Base-by-base conservation (phyloP, 2,113 vertebrate species). In the Alaudala cheleensis region DNA sequence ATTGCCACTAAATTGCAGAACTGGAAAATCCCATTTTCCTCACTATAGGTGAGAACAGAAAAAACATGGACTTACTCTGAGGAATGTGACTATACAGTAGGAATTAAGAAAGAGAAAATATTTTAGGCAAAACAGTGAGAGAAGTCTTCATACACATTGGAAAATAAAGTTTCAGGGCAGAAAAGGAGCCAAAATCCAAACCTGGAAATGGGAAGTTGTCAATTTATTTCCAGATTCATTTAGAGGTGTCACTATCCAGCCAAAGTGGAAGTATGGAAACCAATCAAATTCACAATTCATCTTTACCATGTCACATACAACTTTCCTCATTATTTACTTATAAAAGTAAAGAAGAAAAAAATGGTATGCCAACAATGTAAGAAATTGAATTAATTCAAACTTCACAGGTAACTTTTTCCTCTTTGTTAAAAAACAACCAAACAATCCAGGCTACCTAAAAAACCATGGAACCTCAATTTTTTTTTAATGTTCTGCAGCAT, bases 391-490 rank as follows among this genome's bases (percentile, higher is more conserved):
- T 44, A 83, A 78, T 13, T 65, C 31, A 65, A 71, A 6, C 56
- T 47, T 47, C 20, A 9, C 7, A 28, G 24, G 10, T 28, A 70
- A 57, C 18, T 15, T 65, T 14, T 26, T 64, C 20, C 8, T 45
- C 25, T 53, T 49, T 15, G 8, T 25, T 5, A 69, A n/a, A 47
- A 50, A 20, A n/a, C 28, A 3, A 45, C 47, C 34, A 79, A 79
- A 57, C 2, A 78, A 65, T 44, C 13, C 57, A 69, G 53, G 17
- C 47, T 76, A 60, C 15, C 25, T 24, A 67, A 49, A 13, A 65
- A 42, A 42, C n/a, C 18, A 51, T 0, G 0, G 21, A 83, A 79
- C 2, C 5, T 60, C 22, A 9, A 25, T 12, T 1, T 56, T 49
- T 33, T 2, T 9, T 29, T 9, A 56, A 56, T 37, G 17, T 28